Percentiles rank a stretch among this genome's conserved stretches.
These are phyloP conservation scores for Perizoma affinitatum DNA, from an alignment of 2,888 invertebrate species.

Conservation along the genomic window DNA sequence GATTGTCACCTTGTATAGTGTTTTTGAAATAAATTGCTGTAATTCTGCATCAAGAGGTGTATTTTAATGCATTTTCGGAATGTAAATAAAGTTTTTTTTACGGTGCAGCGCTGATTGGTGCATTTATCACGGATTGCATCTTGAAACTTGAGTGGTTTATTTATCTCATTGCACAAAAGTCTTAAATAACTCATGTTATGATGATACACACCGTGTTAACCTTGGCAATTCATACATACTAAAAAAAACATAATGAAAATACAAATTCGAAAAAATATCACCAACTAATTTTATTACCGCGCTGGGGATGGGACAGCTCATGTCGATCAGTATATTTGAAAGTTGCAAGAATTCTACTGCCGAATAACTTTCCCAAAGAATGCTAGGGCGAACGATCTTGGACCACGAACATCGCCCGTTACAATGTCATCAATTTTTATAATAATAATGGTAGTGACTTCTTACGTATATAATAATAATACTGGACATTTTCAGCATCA, in stretches of 20 bases:
- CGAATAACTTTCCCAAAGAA: no score
- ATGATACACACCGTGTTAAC: slow-evolving; percentile 8
- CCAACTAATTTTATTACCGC: background rate
- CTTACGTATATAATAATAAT: no score
- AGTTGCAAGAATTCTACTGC: no score
- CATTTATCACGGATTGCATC: slow-evolving; percentile 39
- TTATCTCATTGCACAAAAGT: slow-evolving; percentile 19
- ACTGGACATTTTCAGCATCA: no score
- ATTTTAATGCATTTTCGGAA: slow-evolving; percentile 52
- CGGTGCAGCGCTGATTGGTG: slow-evolving; percentile 38
- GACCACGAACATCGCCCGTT: no score
- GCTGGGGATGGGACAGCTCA: no score
- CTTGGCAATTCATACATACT: background rate
- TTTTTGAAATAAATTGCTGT: slow-evolving; percentile 22
- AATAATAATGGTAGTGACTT: no score
- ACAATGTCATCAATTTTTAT: no score
- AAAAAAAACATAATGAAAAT: no score
- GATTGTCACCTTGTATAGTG: slow-evolving; percentile 27
- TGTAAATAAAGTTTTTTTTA: slow-evolving; percentile 33
- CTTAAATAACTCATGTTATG: slow-evolving; percentile 11
- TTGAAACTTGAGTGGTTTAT: slow-evolving; percentile 33
- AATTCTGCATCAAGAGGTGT: slow-evolving; percentile 51
- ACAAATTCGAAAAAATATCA: no score
- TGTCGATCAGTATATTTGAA: no score
- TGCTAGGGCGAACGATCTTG: no score